Percentiles rank a stretch among this genome's conserved stretches.
phyloP scores from a whole-genome alignment of 1,140 invertebrate genomes.

The Galleria mellonella region DNA sequence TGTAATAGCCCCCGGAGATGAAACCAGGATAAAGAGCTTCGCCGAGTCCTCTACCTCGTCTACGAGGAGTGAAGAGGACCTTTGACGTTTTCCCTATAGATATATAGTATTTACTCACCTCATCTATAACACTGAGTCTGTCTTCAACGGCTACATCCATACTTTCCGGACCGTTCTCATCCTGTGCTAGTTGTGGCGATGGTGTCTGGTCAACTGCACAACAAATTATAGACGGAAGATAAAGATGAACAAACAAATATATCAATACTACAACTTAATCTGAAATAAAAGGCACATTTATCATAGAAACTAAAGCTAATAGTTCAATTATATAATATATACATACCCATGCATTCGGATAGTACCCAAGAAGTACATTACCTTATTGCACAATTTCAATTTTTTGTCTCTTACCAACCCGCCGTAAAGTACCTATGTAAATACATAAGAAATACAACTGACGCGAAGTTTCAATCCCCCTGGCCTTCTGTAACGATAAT shows the following conservation, averaged over 20 bases:
- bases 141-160: slow-evolving; percentile 33
- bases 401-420: slow-evolving; percentile 3
- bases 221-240: slow-evolving; percentile 38
- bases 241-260: slow-evolving; percentile 25
- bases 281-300: slow-evolving; percentile 23
- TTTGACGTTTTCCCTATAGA: too few relatives aligned
- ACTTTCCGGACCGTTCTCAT: slow-evolving; percentile 27
- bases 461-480: slow-evolving; percentile 16
- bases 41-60: too few relatives aligned
- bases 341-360: slow-evolving; percentile 16
- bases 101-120: slow-evolving; percentile 13
- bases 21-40: too few relatives aligned
- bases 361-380: slow-evolving; percentile 17
- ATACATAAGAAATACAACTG: slow-evolving; percentile 15
- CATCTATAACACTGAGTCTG: slow-evolving; percentile 19
- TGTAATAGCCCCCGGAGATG: too few relatives aligned
- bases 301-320: too few relatives aligned
- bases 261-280: slow-evolving; percentile 12
- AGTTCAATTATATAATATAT: not conserved
- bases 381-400: slow-evolving; percentile 9
- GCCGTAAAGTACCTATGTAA: slow-evolving; percentile 12
- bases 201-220: slow-evolving; percentile 30
- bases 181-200: slow-evolving; percentile 13
- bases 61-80: too few relatives aligned
- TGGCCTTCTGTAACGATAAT: slow-evolving; percentile 43